A percentile compares a stretch with the other conserved stretches of the same genome.
These are phyloP conservation scores for Eurypyga helias DNA, from an alignment of 2,113 vertebrate species.

Conservation along the genomic window DNA sequence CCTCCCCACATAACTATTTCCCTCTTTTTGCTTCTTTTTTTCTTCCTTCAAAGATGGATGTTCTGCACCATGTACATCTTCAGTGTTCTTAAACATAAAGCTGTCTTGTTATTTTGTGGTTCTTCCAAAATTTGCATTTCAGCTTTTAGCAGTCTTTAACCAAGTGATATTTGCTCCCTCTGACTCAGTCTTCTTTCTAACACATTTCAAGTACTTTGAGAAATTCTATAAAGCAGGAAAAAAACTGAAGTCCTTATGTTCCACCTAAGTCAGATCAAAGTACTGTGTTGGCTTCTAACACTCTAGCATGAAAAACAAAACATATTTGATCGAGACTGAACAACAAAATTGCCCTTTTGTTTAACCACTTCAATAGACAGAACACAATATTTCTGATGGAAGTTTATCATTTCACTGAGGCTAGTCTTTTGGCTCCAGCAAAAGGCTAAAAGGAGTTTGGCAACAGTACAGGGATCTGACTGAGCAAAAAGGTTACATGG, in stretches of 20 bases:
- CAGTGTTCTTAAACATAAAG: background rate
- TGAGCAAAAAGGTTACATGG: background rate
- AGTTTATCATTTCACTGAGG: background rate
- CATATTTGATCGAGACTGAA: background rate
- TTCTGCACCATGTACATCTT: fast-evolving
- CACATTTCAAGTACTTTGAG: background rate
- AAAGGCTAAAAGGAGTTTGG: background rate
- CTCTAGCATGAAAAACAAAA: background rate
- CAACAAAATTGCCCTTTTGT: background rate
- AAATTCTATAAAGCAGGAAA: background rate
- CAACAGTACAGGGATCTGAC: background rate
- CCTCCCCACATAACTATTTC: background rate
- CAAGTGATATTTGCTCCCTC: background rate
- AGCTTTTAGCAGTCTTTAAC: background rate
- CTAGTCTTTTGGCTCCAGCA: background rate
- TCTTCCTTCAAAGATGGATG: background rate
- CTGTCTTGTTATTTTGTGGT: background rate
- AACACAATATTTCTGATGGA: background rate
- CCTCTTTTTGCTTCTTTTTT: background rate
- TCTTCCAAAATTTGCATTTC: background rate
- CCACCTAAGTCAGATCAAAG: background rate
- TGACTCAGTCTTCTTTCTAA: background rate
- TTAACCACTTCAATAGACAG: background rate
- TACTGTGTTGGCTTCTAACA: background rate
- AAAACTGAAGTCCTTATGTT: background rate